Evolutionary conservation across 2,888 invertebrate species (phyloP), one percentile per base, ranked within the genome.

Genomic region (Xestoiulus laeticollis): DNA sequence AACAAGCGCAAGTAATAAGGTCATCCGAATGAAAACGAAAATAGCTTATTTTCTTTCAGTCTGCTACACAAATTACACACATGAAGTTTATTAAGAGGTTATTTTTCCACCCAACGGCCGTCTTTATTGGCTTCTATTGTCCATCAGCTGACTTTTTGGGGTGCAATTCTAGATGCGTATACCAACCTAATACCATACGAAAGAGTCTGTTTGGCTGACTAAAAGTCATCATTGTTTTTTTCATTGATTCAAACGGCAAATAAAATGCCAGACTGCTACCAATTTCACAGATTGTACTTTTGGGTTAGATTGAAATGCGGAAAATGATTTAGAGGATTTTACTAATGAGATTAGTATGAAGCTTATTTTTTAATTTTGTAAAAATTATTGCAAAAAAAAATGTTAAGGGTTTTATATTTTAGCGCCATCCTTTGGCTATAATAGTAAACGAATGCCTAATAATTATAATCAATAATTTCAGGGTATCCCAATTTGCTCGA

Each of bases 31-130:
- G 59, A 59, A 59, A 22, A 59, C 59, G 22, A 59, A 22, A 59
- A 59, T 22, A 8, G 59, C 59, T 59, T 59, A 59, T 22, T 59
- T 22, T 59, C 59, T 59, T 59, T 59, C 59, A 59, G 59, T 59
- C 59, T 59, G 59, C 59, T 59, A n/a, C 59, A 59, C 59, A 59
- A 59, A 59, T 59, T 59, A 59, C 59, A 59, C 59, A 59, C 48
- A 48, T 4, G 48, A 48, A 59, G 22, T 59, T 59, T 59, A 59
- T 59, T 59, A 59, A 59, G 59, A 22, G n/a, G 59, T 22, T 59
- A 59, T 59, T 59, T 59, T 59, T 59, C 59, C 22, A 22, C 22
- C 59, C n/a, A 59, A 59, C 22, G 59, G 22, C 8, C 59, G 22
- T 59, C 59, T 59, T 22, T 22, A 22, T 59, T 59, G n/a, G 22